Evolutionary conservation across 92 coral and sea anemone genomes (phyloP).

Genomic region (Palythoa caribaeorum): DNA sequence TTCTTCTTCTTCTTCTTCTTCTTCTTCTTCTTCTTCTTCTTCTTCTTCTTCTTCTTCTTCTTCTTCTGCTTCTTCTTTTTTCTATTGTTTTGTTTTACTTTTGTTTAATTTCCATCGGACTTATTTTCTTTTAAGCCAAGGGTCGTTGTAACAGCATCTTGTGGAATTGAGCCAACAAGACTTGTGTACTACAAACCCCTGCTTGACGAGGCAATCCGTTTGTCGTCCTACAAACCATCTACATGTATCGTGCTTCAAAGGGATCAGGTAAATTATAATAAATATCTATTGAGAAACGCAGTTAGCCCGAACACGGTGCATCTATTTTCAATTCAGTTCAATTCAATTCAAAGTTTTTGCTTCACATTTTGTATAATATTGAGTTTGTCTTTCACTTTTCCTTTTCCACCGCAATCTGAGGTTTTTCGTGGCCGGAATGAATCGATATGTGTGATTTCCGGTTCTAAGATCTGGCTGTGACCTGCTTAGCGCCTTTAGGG

Average conservation of each 20-base stretch:
- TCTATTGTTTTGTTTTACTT: background rate
- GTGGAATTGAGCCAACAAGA: slow-evolving; percentile 95
- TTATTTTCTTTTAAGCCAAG: slow-evolving; percentile 73
- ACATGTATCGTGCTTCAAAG: slow-evolving; percentile 89
- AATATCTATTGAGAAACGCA: background rate
- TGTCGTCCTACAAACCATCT: slow-evolving; percentile 86
- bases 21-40: no score
- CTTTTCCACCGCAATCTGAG: no score
- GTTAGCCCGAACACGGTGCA: background rate
- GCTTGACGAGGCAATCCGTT: slow-evolving; percentile 89
- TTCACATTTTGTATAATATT: no score
- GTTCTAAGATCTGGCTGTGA: no score
- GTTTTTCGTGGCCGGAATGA: no score
- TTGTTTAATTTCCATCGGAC: no score
- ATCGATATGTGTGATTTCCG: no score
- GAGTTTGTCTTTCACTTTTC: no score
- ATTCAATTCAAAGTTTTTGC: background rate
- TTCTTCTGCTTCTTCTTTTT: no score
- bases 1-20: no score
- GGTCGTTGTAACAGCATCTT: slow-evolving; percentile 94
- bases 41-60: no score
- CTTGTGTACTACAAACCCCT: slow-evolving; percentile 92
- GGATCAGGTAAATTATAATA: slow-evolving; percentile 78
- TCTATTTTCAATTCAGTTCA: background rate
- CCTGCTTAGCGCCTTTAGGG: no score